Base-by-base conservation (phyloP, 2,113 vertebrate genomes). In the Stigmatopora argus region DNA sequence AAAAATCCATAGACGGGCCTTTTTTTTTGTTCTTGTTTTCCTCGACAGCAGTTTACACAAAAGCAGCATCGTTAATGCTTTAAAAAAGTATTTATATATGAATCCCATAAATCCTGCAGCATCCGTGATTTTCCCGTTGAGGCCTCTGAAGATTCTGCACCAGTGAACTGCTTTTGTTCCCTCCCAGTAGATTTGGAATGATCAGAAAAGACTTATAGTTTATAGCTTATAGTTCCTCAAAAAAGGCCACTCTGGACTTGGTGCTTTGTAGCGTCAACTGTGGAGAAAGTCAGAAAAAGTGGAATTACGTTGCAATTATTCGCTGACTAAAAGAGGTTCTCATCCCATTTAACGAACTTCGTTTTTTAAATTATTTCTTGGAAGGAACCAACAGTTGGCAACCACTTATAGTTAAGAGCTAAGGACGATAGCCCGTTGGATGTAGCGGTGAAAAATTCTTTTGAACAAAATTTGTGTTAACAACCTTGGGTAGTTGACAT, bases 251-350 rank as follows among this genome's bases (percentile, higher is more conserved):
- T 5, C 94, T 93, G 88, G 94, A 92, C 83, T 96, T 95, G 90
- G 95, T 94, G 81, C 96, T 98, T 90, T 97, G 96, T 11, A 97
- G 89, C 53, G 96, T 99, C 55, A 96, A 91, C 96, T 97, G 94
- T 73, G 88, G 73, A 83, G 82, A 67, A 80, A 55, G 71, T 19
- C 68, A 31, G 18, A 69, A 47, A 77, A 51, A 70, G 31, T 18
- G 35, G 2, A 4, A 4, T 18, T 10, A 11, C 18, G 8, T 8
- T 26, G 17, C 8, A n/a, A 41, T 60, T 35, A 41, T 18, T 60
- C 35, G 19, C 35, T 21, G 18, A 15, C 18, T 2, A 19, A 17
- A 58, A 35, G 15, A 31, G n/a, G 19, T 60, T 41, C 31, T 34
- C 55, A 14, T 4, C 13, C 15, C 12, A 10, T 12, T 18, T 52